Base-by-base conservation (phyloP, 1,140 invertebrate genomes). In the Eumeta japonica region DNA sequence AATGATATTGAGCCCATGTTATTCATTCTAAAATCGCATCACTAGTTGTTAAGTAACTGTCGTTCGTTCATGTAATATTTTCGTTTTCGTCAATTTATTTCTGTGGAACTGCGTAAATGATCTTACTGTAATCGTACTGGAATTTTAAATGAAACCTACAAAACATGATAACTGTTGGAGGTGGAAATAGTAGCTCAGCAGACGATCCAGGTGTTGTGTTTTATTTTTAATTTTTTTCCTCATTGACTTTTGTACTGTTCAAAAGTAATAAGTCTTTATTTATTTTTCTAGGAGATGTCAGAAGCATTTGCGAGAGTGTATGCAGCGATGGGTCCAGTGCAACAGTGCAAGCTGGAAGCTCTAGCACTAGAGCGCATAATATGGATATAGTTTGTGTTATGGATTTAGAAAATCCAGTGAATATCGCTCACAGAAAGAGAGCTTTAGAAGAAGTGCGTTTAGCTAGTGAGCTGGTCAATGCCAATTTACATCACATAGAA, bases 321-420 rank as follows among this genome's bases (percentile, higher is more conserved):
- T 84, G 86, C 35, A 87, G 85, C 17, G 86, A 88, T 73, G 75
- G 83, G 32, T 88, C 86, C 3, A 82, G 79, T 32, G 77, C 83
- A 31, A 85, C 83, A 5, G 76, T 81, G 2, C 76, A 84, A 46
- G 58, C 77, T 11, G 74, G 76, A 14, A 56, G 51, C 28, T 52
- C 55, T 5, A 67, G 66, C 31, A 64, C 64, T 41, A 78, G 82
- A 46, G 79, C 83, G 27, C 81, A 80, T 45, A n/a, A n/a, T n/a
- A 94, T 95, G 88, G 92, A 94, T 70, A 89, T 96, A 30, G 92
- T 89, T 37, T 92, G 90, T 80, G 86, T 97, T 33, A 81, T 95
- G 47, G 92, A 95, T 75, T 73, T 91, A 16, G 82, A 86, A 52
- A 83, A 87, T 61, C 67, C 79, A 11, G 82, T 86, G 46, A 79